Conservation (phyloP, 2,797 vertebrate species). For the Sebastolobus alascanus region DNA sequence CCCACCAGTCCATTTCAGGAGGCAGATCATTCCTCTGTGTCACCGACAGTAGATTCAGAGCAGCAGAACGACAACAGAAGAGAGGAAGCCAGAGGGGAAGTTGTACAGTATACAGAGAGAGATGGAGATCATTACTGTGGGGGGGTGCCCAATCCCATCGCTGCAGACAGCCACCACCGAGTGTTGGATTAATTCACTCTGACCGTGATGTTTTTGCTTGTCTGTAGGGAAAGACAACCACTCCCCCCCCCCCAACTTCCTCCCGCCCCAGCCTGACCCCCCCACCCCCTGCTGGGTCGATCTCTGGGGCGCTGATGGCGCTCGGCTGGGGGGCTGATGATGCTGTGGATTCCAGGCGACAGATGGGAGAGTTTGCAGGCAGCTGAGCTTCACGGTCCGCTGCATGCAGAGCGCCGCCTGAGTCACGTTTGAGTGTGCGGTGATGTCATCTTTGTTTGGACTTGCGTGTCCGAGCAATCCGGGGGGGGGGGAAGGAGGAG, state of each 20-base stretch:
- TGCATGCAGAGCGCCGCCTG: conserved; percentile 12
- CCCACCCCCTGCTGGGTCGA: conserved; percentile 30
- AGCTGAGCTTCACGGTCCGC: conserved; percentile 50
- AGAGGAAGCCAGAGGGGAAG: conserved; percentile 31
- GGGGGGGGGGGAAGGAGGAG: neutral
- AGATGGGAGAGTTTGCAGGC: conserved; percentile 61
- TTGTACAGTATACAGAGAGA: conserved; percentile 37
- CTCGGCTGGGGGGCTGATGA: conserved; percentile 17
- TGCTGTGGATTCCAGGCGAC: conserved; percentile 55
- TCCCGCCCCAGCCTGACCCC: conserved; percentile 2
- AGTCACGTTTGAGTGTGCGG: conserved; percentile 60
- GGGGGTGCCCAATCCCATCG: neutral
- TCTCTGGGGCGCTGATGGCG: conserved; percentile 14
- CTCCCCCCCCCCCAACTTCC: conserved; percentile 5
- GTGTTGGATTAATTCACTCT: conserved; percentile 65
- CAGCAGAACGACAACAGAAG: conserved; percentile 3
- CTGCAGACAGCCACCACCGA: conserved; percentile 30
- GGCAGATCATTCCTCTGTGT: conserved; percentile 4
- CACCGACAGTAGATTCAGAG: neutral
- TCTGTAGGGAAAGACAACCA: conserved; percentile 58
- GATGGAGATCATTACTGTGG: conserved; percentile 49
- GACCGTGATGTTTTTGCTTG: conserved; percentile 47
- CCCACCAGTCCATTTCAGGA: neutral
- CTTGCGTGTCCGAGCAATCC: conserved; percentile 30
- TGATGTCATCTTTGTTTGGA: conserved; percentile 66